A percentile compares a stretch with the other conserved stretches of the same genome.
Evolutionary conservation across 2,113 vertebrate genomes (phyloP).

Genomic region (Dascyllus trimaculatus): DNA sequence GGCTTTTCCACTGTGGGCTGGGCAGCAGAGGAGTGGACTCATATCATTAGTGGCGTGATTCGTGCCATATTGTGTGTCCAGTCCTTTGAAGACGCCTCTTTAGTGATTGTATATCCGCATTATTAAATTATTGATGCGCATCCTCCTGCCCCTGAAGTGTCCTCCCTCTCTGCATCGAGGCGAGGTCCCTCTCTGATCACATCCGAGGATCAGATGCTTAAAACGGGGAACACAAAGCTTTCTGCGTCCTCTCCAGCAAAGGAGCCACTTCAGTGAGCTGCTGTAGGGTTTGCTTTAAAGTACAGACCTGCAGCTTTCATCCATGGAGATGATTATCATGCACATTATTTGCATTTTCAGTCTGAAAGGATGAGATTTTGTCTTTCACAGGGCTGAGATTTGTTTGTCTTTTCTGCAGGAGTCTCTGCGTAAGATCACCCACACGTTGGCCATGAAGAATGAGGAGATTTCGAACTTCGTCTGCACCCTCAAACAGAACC

Average conservation of each 20-base stretch:
- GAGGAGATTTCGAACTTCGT: constrained; percentile 96
- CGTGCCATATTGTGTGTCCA: neutral
- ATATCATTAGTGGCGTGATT: constrained; percentile 3
- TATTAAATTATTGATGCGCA: constrained; percentile 80
- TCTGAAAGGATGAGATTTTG: neutral
- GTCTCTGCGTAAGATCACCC: constrained; percentile 91
- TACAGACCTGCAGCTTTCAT: constrained; percentile 1
- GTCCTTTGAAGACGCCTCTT: constrained; percentile 30
- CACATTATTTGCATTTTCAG: neutral
- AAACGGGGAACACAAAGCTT: constrained; percentile 31
- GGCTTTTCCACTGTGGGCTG: constrained; percentile 26
- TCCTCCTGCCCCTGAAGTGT: constrained; percentile 69
- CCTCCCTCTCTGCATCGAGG: constrained; percentile 37
- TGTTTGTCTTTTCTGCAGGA: constrained; percentile 81
- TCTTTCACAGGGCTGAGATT: neutral
- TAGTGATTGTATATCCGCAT: constrained; percentile 47
- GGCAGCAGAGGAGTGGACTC: neutral
- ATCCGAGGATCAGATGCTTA: neutral
- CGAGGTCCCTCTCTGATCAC: constrained; percentile 43
- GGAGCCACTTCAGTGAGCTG: neutral
- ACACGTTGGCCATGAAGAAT: constrained; percentile 93
- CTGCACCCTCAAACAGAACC: constrained; percentile 92
- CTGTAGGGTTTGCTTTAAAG: neutral
- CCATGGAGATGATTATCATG: neutral
- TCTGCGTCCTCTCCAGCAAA: constrained; percentile 12